Base-by-base conservation (phyloP, 2,797 vertebrate species). In the Lindbergichthys nudifrons region DNA sequence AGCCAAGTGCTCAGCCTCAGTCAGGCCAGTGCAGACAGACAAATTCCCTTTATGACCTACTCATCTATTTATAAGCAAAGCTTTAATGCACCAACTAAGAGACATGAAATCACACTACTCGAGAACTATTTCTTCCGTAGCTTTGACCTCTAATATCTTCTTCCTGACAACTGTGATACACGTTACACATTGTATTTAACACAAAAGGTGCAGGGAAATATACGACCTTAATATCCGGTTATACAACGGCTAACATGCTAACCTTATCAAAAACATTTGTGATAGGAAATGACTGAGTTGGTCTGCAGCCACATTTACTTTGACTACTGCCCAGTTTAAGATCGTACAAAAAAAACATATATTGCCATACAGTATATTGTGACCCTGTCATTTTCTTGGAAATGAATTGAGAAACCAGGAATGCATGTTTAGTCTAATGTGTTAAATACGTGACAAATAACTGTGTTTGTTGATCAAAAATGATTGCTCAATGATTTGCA, bases 51-150 rank as follows among this genome's bases (percentile, higher is more conserved):
- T 15, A 66, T 74, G 64, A 76, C 12, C 62, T 45, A n/a, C 30
- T 70, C 59, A 36, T 82, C 85, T 87, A 88, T 88, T 85, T 83
- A 83, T 88, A 88, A 58, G n/a, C 52, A 9, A 30, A 43, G 45
- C 47, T 52, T 60, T 36, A 61, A 72, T 43, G 73, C 57, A 80
- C 36, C 26, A 41, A 16, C 48, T 2, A 7, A 21, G 42, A 66
- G 65, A 71, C 26, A 30, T 36, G 23, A 32, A 70, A 10, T 67
- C 26, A 26, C 30, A 3, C 32, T 36, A 7, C 32, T 36, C 32
- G 8, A 36, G 30, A 48, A 56, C 53, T 18, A 23, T 46, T 30
- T 30, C 5, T 15, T 57, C 46, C 32, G 48, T 32, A 23, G 43
- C 32, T 56, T n/a, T 60, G 46, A 19, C 47, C 13, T 58, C 13